phyloP scores from a whole-genome alignment of 2,797 vertebrate genomes.

The Characodon lateralis region DNA sequence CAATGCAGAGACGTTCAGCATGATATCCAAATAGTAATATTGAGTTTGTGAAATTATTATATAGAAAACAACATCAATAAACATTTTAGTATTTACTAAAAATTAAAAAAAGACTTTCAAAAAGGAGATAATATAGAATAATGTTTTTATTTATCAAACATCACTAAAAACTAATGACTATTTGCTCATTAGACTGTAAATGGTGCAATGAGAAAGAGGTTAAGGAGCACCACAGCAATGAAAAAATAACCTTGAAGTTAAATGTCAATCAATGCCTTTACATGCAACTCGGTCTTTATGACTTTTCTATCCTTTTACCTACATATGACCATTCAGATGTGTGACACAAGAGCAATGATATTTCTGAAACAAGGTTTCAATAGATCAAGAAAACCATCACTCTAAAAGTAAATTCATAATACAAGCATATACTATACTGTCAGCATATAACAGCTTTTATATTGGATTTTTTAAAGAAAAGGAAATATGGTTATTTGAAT shows the following conservation, averaged over 20 bases:
- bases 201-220: background rate
- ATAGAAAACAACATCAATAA: background rate
- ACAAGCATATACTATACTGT: slow-evolving; percentile 13
- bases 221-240: background rate
- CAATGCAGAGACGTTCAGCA: background rate
- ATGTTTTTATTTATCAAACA: background rate
- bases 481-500: slow-evolving; percentile 46
- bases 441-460: slow-evolving; percentile 22
- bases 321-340: slow-evolving; percentile 2
- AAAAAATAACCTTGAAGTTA: background rate
- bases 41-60: background rate
- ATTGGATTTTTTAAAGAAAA: slow-evolving; percentile 30
- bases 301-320: background rate
- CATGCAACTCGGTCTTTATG: background rate
- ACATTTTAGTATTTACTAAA: too few species aligned
- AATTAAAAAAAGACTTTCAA: too few species aligned
- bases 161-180: background rate
- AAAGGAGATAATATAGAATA: background rate
- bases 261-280: background rate
- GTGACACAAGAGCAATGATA: background rate
- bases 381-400: slow-evolving; percentile 32
- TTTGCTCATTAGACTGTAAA: background rate
- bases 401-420: slow-evolving; percentile 14
- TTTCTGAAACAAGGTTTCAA: slow-evolving; percentile 21
- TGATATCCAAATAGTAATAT: too few species aligned